phyloP scores from a whole-genome alignment of 2,113 vertebrate species.

The Rhagologus leucostigma region DNA sequence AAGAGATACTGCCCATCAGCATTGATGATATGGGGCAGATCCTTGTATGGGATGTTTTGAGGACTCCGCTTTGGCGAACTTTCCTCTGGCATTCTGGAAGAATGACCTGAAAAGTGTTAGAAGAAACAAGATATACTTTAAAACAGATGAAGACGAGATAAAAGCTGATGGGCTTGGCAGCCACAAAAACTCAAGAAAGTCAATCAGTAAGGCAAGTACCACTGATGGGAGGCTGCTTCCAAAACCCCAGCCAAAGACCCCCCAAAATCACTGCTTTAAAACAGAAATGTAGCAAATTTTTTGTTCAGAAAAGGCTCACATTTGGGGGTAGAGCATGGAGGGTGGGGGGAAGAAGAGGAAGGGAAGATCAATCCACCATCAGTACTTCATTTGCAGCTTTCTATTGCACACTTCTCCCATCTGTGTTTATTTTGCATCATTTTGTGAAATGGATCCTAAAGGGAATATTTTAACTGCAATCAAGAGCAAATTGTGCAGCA shows the following conservation, averaged over 20 bases:
- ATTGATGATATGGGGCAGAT: constrained; percentile 87
- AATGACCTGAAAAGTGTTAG: constrained; percentile 52
- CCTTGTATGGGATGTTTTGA: constrained; percentile 81
- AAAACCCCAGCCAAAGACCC: not conserved
- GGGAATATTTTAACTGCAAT: constrained; percentile 68
- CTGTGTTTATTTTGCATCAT: constrained; percentile 74
- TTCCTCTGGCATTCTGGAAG: constrained; percentile 86
- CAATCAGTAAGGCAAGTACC: not conserved
- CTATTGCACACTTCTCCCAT: constrained; percentile 47
- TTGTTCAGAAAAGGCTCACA: constrained; percentile 18
- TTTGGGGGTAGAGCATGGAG: not conserved
- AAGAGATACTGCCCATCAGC: constrained; percentile 90
- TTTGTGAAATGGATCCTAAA: constrained; percentile 67
- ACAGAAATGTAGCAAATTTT: not conserved
- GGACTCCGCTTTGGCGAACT: constrained; percentile 80
- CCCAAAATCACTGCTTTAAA: not conserved
- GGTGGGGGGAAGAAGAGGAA: not conserved
- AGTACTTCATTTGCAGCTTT: constrained; percentile 43
- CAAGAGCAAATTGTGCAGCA: constrained; percentile 67
- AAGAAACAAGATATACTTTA: constrained; percentile 26
- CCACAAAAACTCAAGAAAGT: not conserved
- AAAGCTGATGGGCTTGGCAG: not conserved
- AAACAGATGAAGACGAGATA: not conserved
- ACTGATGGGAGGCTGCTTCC: not conserved
- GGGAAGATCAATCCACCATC: not conserved